Conservation (phyloP, 2,888 invertebrate genomes). For the Lottia gigantea region DNA sequence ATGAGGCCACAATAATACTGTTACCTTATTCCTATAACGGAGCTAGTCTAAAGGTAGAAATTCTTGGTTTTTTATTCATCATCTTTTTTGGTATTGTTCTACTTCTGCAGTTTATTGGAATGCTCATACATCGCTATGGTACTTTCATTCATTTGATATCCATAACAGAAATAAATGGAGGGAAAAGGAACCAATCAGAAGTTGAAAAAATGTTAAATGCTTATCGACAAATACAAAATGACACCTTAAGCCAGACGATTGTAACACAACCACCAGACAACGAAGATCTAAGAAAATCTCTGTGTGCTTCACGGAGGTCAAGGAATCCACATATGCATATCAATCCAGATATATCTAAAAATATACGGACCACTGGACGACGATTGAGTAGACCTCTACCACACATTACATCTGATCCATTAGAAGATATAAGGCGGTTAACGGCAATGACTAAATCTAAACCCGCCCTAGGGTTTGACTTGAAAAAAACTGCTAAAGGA, state of each 20-base stretch:
- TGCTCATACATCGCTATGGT: constrained; percentile 64
- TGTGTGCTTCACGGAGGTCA: neutral
- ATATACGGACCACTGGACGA: neutral
- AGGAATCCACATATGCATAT: neutral
- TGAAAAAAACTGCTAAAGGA: neutral
- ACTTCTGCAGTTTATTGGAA: constrained; percentile 59
- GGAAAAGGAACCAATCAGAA: neutral
- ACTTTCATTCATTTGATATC: constrained; percentile 61
- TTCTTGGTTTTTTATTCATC: constrained; percentile 57
- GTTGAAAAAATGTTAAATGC: neutral
- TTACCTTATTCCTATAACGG: neutral
- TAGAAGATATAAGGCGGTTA: neutral
- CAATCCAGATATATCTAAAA: neutral
- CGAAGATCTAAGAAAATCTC: neutral
- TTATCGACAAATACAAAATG: neutral
- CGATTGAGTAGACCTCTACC: neutral
- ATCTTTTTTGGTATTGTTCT: constrained; percentile 54
- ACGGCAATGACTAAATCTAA: neutral
- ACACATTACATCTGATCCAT: neutral
- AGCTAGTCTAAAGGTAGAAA: constrained; percentile 30
- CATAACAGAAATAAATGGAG: constrained; percentile 42
- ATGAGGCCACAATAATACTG: neutral
- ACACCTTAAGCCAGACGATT: neutral
- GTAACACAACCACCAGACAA: too few relatives aligned
- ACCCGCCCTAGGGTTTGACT: neutral